These are phyloP conservation scores for Drosophila santomea DNA, from an alignment of 1,140 invertebrate genomes.

Conservation along the genomic window DNA sequence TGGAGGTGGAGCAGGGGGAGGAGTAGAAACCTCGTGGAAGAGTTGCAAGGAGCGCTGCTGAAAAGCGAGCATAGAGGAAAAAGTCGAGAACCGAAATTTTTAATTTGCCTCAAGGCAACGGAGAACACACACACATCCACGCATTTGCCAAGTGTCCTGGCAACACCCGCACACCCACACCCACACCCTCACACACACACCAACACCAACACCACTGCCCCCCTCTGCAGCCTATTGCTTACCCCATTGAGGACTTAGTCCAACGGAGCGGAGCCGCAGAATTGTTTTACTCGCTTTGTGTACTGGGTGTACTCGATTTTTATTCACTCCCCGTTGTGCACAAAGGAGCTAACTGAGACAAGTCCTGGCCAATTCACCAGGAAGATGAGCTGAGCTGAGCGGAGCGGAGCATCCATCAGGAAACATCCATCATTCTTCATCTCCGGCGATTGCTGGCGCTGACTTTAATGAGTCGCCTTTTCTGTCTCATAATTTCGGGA, in stretches of 20 bases:
- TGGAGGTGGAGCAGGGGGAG: neutral
- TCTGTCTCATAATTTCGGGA: constrained; percentile 14
- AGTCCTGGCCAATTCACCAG: constrained; percentile 6
- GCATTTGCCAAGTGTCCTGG: constrained; percentile 51
- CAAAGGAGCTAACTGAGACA: neutral
- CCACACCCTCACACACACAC: neutral
- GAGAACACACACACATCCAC: constrained; percentile 33
- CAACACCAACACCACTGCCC: too few relatives aligned
- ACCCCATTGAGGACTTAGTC: constrained; percentile 12
- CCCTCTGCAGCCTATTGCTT: too few relatives aligned
- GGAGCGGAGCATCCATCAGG: constrained; percentile 12
- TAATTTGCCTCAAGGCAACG: constrained; percentile 78
- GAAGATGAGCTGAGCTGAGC: neutral
- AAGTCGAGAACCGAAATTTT: constrained; percentile 82
- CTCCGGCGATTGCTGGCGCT: constrained; percentile 31
- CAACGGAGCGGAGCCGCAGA: constrained; percentile 34
- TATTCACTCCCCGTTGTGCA: constrained; percentile 20
- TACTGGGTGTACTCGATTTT: constrained; percentile 5
- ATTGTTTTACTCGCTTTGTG: constrained; percentile 52
- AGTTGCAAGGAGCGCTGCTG: constrained; percentile 63
- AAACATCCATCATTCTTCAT: constrained; percentile 35
- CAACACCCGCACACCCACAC: constrained; percentile 26
- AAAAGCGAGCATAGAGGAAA: constrained; percentile 64
- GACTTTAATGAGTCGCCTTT: constrained; percentile 48
- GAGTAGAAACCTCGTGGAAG: constrained; percentile 22